Evolutionary conservation across 2,888 invertebrate species (phyloP).

Genomic region (Lacanobia oleracea): DNA sequence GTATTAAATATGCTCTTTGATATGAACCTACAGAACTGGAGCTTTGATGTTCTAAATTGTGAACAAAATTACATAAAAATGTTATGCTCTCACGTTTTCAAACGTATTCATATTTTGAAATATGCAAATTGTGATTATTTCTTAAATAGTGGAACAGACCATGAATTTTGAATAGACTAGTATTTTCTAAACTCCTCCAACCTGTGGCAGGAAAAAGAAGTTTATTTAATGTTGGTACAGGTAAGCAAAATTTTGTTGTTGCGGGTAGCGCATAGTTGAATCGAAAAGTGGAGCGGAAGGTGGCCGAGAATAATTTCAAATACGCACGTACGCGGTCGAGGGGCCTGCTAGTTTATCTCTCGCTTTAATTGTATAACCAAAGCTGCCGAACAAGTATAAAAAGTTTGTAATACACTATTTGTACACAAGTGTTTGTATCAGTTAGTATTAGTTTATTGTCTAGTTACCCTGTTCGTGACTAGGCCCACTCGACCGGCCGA

Average conservation of each 20-base stretch:
- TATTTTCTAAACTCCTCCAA: background rate
- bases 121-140: background rate
- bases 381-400: slow-evolving; percentile 55
- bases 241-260: slow-evolving; percentile 42
- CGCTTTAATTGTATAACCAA: slow-evolving; percentile 61
- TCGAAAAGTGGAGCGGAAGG: slow-evolving; percentile 57
- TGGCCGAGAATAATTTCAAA: slow-evolving; percentile 64
- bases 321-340: slow-evolving; percentile 58
- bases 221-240: slow-evolving; percentile 22
- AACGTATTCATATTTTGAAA: background rate
- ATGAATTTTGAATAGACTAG: background rate
- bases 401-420: slow-evolving; percentile 53
- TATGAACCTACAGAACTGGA: background rate
- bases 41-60: slow-evolving; percentile 38
- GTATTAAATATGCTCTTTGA: slow-evolving; percentile 45
- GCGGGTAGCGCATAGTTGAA: slow-evolving; percentile 42
- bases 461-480: slow-evolving; percentile 33
- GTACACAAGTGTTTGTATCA: slow-evolving; percentile 44
- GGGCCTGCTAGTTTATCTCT: slow-evolving; percentile 64
- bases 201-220: slow-evolving; percentile 16
- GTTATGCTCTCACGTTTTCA: background rate
- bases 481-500: slow-evolving; percentile 5
- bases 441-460: slow-evolving; percentile 47
- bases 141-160: background rate
- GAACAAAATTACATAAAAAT: slow-evolving; percentile 10